Percentiles rank a stretch among this genome's conserved stretches.
These are phyloP conservation scores for Sorex maritimensis DNA, from an alignment of 2,797 vertebrate species.

Conservation along the genomic window DNA sequence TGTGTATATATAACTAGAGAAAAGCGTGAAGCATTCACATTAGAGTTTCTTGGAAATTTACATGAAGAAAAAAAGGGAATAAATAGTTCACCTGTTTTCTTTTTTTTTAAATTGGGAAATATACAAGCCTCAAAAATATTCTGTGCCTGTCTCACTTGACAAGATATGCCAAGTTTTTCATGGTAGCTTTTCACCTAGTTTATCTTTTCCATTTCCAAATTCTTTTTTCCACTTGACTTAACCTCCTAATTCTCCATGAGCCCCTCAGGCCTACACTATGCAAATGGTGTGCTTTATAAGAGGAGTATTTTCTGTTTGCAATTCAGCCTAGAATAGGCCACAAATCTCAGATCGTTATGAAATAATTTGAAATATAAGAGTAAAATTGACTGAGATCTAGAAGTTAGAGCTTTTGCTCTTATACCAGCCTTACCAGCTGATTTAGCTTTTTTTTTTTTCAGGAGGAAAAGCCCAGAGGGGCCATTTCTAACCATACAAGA, in stretches of 20 bases:
- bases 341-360: conserved; percentile 7
- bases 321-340: neutral
- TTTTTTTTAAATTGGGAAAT: neutral
- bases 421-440: neutral
- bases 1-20: neutral
- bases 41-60: neutral
- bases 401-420: neutral
- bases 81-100: neutral
- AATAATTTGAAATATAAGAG: conserved; percentile 45
- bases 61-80: neutral
- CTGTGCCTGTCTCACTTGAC: neutral
- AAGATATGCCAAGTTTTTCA: neutral
- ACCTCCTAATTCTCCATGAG: neutral
- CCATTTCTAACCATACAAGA: no score
- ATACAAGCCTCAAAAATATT: conserved; percentile 4
- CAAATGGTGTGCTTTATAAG: neutral
- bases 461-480: no score
- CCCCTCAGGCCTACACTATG: neutral
- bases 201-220: conserved; percentile 42
- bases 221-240: conserved; percentile 44
- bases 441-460: neutral
- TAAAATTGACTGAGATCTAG: neutral
- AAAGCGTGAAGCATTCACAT: neutral
- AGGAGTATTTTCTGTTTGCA: conserved; percentile 35
- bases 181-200: neutral